Percentiles rank a stretch among this genome's conserved stretches.
Conservation (phyloP, 2,888 invertebrate species). For the Brenthis daphne region DNA sequence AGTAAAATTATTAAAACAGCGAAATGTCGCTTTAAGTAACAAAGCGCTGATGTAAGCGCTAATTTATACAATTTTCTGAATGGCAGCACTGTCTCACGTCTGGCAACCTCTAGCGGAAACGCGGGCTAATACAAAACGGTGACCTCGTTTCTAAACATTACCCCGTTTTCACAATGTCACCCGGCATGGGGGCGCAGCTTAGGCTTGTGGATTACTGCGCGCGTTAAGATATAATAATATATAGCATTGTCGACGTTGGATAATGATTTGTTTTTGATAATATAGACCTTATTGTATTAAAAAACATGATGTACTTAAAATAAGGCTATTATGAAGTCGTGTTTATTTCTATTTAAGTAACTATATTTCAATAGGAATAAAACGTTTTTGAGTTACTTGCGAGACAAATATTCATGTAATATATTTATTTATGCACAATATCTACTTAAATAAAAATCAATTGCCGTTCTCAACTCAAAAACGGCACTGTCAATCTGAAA, state of each 20-base stretch:
- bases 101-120: constrained; percentile 56
- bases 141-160: constrained; percentile 70
- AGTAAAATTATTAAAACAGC: background rate
- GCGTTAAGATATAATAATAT: constrained; percentile 4
- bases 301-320: no score
- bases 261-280: background rate
- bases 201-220: background rate
- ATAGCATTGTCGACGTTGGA: background rate
- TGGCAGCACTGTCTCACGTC: constrained; percentile 44
- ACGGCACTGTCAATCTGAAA: no score
- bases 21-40: background rate
- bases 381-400: no score
- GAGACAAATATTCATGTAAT: no score
- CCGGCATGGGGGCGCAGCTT: constrained; percentile 66
- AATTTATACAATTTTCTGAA: constrained; percentile 23
- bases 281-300: background rate
- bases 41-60: background rate
- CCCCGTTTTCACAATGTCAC: constrained; percentile 71
- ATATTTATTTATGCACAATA: no score
- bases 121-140: constrained; percentile 67
- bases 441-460: no score
- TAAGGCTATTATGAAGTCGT: no score
- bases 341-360: no score
- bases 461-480: no score
- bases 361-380: no score